Evolutionary conservation across 2,888 invertebrate species (phyloP).

Genomic region (Lymantria dispar): DNA sequence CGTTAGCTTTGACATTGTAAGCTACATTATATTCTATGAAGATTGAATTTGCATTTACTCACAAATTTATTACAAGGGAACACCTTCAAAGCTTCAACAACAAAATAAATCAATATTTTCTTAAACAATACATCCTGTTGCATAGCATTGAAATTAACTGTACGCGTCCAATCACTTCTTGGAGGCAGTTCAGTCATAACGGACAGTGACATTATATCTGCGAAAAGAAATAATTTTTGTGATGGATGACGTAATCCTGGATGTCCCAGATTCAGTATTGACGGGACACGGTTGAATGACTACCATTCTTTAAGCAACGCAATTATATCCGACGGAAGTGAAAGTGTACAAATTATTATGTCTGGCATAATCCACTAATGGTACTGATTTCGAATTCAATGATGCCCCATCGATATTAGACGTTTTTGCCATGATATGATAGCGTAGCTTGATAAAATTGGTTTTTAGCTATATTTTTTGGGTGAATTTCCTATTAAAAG

Average conservation of each 20-base stretch:
- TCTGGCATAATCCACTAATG: constrained; percentile 10
- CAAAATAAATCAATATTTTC: constrained; percentile 53
- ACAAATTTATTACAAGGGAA: constrained; percentile 57
- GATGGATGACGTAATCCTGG: constrained; percentile 11
- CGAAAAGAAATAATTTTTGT: constrained; percentile 5
- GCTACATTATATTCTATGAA: neutral
- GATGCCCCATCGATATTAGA: neutral
- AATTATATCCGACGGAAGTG: constrained; percentile 27
- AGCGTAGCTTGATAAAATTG: neutral
- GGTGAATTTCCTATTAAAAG: too few relatives aligned
- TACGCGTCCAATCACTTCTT: constrained; percentile 48
- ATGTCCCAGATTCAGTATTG: constrained; percentile 14
- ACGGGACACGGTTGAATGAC: constrained; percentile 19
- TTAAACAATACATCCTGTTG: constrained; percentile 64
- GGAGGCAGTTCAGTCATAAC: constrained; percentile 62
- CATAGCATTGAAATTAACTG: constrained; percentile 48
- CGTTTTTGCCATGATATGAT: neutral
- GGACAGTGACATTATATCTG: constrained; percentile 61
- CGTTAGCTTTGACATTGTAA: too few relatives aligned
- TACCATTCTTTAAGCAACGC: constrained; percentile 18
- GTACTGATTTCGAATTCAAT: neutral
- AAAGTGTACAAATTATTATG: constrained; percentile 27
- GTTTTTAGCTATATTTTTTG: too few relatives aligned
- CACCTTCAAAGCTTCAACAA: constrained; percentile 52
- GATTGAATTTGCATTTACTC: constrained; percentile 34